A percentile compares a stretch with the other conserved stretches of the same genome.
Conservation (phyloP, 2,888 invertebrate genomes). For the Drosophila monieri region DNA sequence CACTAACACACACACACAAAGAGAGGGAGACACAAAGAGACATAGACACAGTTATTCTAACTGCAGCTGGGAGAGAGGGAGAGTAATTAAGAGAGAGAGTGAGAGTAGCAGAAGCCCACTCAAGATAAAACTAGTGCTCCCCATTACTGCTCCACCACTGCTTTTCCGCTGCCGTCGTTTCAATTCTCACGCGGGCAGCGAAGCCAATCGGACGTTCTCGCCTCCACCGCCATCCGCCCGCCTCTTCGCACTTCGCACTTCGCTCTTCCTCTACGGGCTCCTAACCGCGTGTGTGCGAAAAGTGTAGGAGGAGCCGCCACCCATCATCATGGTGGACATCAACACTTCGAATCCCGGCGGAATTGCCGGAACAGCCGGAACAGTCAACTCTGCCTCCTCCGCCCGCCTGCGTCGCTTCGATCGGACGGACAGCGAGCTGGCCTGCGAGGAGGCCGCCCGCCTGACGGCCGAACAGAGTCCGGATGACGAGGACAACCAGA, state of each 20-base stretch:
- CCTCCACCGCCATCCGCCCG: constrained; percentile 3
- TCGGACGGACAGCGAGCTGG: constrained; percentile 93
- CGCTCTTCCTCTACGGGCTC: constrained; percentile 3
- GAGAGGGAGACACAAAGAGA: neutral
- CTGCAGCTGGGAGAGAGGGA: constrained; percentile 22
- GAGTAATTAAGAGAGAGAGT: constrained; percentile 20
- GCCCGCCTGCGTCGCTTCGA: constrained; percentile 84
- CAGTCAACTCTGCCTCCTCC: constrained; percentile 65
- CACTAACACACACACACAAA: constrained; percentile 6
- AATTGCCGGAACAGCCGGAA: constrained; percentile 51
- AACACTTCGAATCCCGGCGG: constrained; percentile 23
- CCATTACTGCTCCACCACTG: neutral
- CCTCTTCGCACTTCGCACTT: neutral
- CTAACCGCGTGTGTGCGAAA: constrained; percentile 19
- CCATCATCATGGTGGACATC: constrained; percentile 24
- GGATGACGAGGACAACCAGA: constrained; percentile 57
- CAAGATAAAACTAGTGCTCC: constrained; percentile 20
- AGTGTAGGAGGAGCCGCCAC: constrained; percentile 57
- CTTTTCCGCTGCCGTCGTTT: constrained; percentile 16
- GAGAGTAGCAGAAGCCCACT: constrained; percentile 6
- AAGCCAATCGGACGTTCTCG: constrained; percentile 32
- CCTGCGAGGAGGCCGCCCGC: constrained; percentile 92
- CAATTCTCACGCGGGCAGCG: constrained; percentile 35
- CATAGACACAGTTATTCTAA: constrained; percentile 16
- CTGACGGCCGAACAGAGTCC: constrained; percentile 87